These are phyloP conservation scores for Amphilophus citrinellus DNA, from an alignment of 2,113 vertebrate species.

Conservation along the genomic window DNA sequence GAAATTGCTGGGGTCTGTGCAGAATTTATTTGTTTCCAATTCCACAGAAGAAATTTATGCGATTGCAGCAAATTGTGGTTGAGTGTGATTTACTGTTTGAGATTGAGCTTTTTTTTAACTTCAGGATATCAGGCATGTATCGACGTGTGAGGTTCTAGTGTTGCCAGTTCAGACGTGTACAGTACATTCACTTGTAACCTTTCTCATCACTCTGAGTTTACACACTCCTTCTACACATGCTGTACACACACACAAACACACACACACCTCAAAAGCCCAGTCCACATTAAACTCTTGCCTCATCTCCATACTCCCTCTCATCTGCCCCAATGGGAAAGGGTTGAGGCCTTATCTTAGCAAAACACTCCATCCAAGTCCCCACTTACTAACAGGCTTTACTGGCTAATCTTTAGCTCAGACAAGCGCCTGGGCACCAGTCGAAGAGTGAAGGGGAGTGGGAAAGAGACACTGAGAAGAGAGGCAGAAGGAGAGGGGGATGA, in stretches of 20 bases:
- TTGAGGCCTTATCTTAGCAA: conserved; percentile 77
- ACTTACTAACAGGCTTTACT: conserved; percentile 81
- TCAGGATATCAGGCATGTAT: neutral
- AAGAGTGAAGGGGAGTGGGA: conserved; percentile 51
- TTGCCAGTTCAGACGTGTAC: conserved; percentile 19
- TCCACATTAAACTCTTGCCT: conserved; percentile 45
- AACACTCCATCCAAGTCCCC: conserved; percentile 79
- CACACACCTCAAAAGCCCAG: conserved; percentile 21
- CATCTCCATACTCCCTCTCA: conserved; percentile 47
- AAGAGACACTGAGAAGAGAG: conserved; percentile 60
- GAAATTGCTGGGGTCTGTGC: neutral
- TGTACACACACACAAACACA: conserved; percentile 9
- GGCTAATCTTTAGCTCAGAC: conserved; percentile 80
- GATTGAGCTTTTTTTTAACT: neutral
- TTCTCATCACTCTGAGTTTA: conserved; percentile 22
- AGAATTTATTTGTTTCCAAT: neutral
- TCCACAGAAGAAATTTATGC: neutral
- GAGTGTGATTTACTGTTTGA: neutral
- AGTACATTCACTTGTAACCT: conserved; percentile 22
- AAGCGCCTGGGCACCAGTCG: conserved; percentile 60
- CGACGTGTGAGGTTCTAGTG: neutral
- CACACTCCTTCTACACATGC: conserved; percentile 3
- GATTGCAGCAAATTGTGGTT: neutral
- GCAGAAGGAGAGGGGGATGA: conserved; percentile 35
- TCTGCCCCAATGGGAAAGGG: conserved; percentile 65